Evolutionary conservation across 92 coral and sea anemone species (phyloP), one percentile per base, ranked within the genome.

Genomic region (Porites cylindrica): DNA sequence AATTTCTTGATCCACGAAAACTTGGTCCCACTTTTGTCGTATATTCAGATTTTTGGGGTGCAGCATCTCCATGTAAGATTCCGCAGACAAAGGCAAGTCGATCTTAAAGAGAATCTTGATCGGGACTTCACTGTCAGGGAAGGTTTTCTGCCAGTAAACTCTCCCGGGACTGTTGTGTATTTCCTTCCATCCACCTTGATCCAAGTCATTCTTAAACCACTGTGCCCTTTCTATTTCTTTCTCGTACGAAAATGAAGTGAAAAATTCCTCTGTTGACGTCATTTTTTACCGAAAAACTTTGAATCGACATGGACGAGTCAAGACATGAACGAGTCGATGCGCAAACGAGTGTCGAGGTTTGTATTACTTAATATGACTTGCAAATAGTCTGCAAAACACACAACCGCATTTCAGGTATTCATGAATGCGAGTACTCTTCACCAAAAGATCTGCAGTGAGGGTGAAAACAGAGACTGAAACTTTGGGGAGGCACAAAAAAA

Each of bases 1-100:
- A 50, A 80, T 19, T 56, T 86, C 80, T 7, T 58, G 53, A 68
- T 54, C 90, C 13, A 70, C 47, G 52, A 68, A 86, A 21, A 10
- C 86, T 59, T 16, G 56, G 67, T 86, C 90, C 90, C 90, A 86
- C 78, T 71, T 69, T 1, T 58, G 7, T 32, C 90, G 84, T 70
- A 56, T 63, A 12, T 86, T 85, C 63, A 9, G 70, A 47, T 79
- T 79, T 56, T 17, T 60, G 2, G 72, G 85, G 21, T 54, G 4
- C 47, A 62, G 0, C 38, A 79, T 20, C 58, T 86, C 77, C 62
- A 77, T 8, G 54, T 20, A 79, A 13, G 63, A 71, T 63, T 79
- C 67, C 16, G 52, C 90, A 21, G 90, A 70, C 76, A 79, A 14
- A 6, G 90, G 90, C 47, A 86, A n/a, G 70, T 86, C 75, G 47